A percentile compares a stretch with the other conserved stretches of the same genome.
These are phyloP conservation scores for Columba janthina DNA, from an alignment of 2,113 vertebrate species.

Conservation along the genomic window DNA sequence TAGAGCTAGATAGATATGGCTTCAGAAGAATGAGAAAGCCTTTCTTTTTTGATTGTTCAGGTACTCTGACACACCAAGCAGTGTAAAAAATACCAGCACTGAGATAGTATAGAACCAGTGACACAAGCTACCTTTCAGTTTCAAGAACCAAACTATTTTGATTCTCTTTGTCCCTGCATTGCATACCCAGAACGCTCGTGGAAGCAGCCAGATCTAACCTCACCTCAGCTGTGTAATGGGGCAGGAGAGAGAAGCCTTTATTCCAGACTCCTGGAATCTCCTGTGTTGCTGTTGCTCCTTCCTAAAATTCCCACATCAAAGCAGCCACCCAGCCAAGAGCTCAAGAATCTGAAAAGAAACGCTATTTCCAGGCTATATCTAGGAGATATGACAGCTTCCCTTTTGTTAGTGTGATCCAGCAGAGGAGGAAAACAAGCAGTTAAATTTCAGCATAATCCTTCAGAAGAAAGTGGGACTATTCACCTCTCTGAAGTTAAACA, in stretches of 20 bases:
- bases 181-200: background rate
- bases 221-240: fast-evolving
- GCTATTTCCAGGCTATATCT: background rate
- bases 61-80: background rate
- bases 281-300: background rate
- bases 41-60: background rate
- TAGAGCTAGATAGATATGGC: background rate
- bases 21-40: background rate
- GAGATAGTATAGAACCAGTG: fast-evolving
- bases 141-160: background rate
- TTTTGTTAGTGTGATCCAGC: fast-evolving
- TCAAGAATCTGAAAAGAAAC: background rate
- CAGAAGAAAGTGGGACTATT: background rate
- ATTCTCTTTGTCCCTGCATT: background rate
- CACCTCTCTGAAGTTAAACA: background rate
- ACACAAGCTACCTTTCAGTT: background rate
- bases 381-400: background rate
- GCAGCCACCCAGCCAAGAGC: background rate
- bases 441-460: background rate
- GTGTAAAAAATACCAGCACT: fast-evolving
- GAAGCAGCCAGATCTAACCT: background rate
- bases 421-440: background rate
- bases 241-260: background rate
- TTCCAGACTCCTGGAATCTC: background rate
- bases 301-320: background rate